Conservation (phyloP, 2,888 invertebrate genomes). For the Synergus itoensis region DNA sequence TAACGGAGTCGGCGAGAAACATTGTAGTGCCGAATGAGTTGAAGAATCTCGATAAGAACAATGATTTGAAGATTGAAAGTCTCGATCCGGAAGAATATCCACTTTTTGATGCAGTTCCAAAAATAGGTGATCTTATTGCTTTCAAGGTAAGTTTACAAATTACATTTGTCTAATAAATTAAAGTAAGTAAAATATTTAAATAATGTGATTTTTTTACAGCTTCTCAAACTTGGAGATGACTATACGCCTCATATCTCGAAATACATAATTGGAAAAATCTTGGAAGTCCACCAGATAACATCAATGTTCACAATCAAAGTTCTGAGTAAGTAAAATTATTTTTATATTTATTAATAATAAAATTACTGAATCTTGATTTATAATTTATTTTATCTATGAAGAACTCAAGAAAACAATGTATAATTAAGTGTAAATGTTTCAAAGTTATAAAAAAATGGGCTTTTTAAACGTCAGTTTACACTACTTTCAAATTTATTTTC, state of each 20-base stretch:
- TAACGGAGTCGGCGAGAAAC: background rate
- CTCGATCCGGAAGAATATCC: conserved; percentile 45
- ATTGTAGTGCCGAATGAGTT: conserved; percentile 28
- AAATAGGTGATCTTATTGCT: conserved; percentile 58
- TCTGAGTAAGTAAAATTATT: conserved; percentile 58
- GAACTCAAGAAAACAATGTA: too few species aligned
- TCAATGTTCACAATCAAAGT: conserved; percentile 63
- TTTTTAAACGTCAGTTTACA: background rate
- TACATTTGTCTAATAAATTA: background rate
- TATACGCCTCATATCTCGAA: conserved; percentile 77
- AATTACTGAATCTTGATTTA: background rate
- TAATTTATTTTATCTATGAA: background rate
- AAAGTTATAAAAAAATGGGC: too few species aligned
- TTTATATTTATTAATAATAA: background rate
- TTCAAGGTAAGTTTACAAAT: conserved; percentile 59
- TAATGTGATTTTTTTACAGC: conserved; percentile 64
- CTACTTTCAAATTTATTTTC: conserved; percentile 8
- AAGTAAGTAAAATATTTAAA: background rate
- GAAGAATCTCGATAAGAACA: conserved; percentile 29
- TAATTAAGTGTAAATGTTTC: too few species aligned
- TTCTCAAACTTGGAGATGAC: conserved; percentile 72
- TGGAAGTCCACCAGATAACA: conserved; percentile 55
- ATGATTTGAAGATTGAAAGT: conserved; percentile 4
- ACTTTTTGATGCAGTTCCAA: conserved; percentile 45
- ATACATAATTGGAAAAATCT: conserved; percentile 71